Base-by-base conservation (phyloP, 2,888 invertebrate genomes). In the Linyphia triangularis region DNA sequence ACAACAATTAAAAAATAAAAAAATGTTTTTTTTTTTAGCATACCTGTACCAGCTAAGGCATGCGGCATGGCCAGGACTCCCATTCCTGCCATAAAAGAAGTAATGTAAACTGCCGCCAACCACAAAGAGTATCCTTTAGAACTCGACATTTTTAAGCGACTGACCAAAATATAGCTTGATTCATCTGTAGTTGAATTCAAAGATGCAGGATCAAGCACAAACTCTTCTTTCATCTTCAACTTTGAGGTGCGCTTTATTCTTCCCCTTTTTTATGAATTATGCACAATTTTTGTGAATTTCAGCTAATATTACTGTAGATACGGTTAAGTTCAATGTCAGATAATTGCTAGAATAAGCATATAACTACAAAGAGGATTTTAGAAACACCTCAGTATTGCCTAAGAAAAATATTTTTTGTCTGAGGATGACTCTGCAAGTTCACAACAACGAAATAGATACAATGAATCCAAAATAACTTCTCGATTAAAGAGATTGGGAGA, bases 81-180 rank as follows among this genome's bases (percentile, higher is more conserved):
- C 91, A 95, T 95, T 61, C 96, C 96, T 0, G 95, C 95, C 94
- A 96, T 95, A 92, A 95, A 95, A 0, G 95, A 95, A 0, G 94
- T 94, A 65, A 96, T 94, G 91, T 95, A 94, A 85, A 95, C 93
- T 0, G 95, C 94, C 0, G 95, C 94, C 88, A 95, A 92, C 16
- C 93, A 89, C 22, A 94, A 92, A 70, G 91, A 92, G 9, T 94
- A 91, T 0, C 94, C 94, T 26, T 77, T 85, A 26, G 33, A 40
- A 0, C 59, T 19, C 7, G 69, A 13, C 22, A 37, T 73, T 4
- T 69, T 85, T n/a, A 70, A 72, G 0, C 63, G 43, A 16, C 43
- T 26, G 5, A 5, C 19, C 7, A 85, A 40, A 51, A 78, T 51
- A 7, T 79, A 30, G 0, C 37, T 19, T 0, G 43, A 61, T n/a